Base-by-base conservation (phyloP, 2,113 vertebrate species). In the Brachypodius melanocephalos region DNA sequence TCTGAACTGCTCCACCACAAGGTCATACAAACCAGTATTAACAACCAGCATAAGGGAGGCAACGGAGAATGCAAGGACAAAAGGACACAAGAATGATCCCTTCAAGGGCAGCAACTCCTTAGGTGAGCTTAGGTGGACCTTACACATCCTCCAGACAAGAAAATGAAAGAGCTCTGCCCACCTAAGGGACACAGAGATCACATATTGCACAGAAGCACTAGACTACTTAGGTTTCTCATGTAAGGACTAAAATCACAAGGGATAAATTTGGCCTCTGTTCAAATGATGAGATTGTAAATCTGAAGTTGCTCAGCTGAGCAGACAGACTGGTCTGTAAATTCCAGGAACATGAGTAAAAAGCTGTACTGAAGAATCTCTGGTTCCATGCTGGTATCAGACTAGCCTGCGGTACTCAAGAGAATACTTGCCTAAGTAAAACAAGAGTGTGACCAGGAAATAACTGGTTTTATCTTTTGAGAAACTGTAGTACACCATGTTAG, bases 381-480 rank as follows among this genome's bases (percentile, higher is more conserved):
- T 21, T 75, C 36, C 42, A 17, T 16, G 31, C 48, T 38, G 52
- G 9, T 75, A 72, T 46, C 40, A 89, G 40, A 65, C 54, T 58
- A 91, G 81, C 54, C 67, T 51, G 78, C 54, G 32, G 75, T 78
- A 83, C 25, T 63, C 67, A 58, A 67, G 62, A 54, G 62, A 94
- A 77, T 8, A 34, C 38, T 17, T n/a, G 20, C 26, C n/a, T 66
- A 36, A 49, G 46, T 38, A 74, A 72, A 89, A 83, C 57, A 69
- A n/a, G 54, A 85, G 46, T 31, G 43, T 74, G 71, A 93, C 63
- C 58, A 36, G 51, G 21, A 91, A 93, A 45, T 91, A 88, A 90
- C 32, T 74, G 10, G 42, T 14, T 91, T 82, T 87, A 62, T 91
- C 78, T 85, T 89, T 67, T 51, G 32, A 80, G 73, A 85, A 93